These are phyloP conservation scores for Montipora sp. DNA, from an alignment of 64 coral and sea anemone species.

Conservation along the genomic window DNA sequence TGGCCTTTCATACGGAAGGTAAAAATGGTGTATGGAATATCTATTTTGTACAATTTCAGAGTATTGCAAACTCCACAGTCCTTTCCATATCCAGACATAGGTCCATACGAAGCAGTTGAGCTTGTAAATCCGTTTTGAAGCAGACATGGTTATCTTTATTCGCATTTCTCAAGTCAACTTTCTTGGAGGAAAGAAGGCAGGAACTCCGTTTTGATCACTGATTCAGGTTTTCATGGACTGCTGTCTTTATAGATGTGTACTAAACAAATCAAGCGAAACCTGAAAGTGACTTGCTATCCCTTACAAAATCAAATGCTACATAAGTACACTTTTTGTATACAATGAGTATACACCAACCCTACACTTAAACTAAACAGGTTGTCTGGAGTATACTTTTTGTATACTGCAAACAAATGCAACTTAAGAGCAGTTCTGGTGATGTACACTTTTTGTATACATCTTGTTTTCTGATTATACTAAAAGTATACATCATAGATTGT, in stretches of 20 bases:
- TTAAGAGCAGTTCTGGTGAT: too few species aligned
- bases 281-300: neutral
- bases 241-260: neutral
- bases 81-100: neutral
- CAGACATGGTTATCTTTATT: neutral
- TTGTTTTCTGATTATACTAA: too few species aligned
- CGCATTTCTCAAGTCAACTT: neutral
- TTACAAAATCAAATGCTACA: too few species aligned
- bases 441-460: too few species aligned
- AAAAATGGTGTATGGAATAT: neutral
- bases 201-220: neutral
- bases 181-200: neutral
- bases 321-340: too few species aligned
- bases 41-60: too few species aligned
- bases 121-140: neutral
- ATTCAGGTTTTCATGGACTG: neutral
- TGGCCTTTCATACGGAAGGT: constrained; percentile 9
- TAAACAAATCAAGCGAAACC: neutral
- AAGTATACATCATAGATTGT: too few species aligned
- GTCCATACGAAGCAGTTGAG: neutral
- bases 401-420: too few species aligned
- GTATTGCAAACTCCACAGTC: neutral
- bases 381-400: too few species aligned
- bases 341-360: too few species aligned
- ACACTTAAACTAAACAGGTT: too few species aligned